A percentile compares a stretch with the other conserved stretches of the same genome.
Evolutionary conservation across 2,113 vertebrate genomes (phyloP).

Genomic region (Heliornis fulica): DNA sequence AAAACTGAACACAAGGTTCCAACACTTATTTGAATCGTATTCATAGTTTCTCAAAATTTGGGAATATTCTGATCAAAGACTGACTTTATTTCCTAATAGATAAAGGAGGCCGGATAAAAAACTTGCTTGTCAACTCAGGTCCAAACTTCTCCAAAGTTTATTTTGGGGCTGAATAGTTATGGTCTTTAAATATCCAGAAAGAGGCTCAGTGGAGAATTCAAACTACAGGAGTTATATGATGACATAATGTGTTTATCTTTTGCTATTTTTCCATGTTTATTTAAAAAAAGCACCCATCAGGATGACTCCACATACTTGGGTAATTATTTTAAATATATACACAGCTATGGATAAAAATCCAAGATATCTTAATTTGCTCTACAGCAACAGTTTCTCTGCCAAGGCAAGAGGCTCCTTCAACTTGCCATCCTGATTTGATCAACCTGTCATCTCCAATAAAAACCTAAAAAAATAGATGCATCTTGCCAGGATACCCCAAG

Average conservation of each 20-base stretch:
- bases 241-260: background rate
- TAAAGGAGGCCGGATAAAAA: background rate
- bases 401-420: background rate
- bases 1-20: background rate
- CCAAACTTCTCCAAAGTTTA: background rate
- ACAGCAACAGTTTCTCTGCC: background rate
- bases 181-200: background rate
- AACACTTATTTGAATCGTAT: background rate
- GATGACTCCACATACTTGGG: background rate
- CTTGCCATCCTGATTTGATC: background rate
- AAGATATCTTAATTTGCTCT: background rate
- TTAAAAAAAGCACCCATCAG: background rate
- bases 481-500: background rate
- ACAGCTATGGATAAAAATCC: background rate
- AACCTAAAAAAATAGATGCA: background rate
- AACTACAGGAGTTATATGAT: background rate
- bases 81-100: background rate
- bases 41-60: background rate
- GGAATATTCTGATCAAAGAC: background rate
- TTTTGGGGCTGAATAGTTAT: background rate
- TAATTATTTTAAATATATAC: background rate
- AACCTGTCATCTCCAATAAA: background rate
- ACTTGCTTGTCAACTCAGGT: background rate
- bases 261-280: background rate
- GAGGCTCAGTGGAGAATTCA: background rate